Base-by-base conservation (phyloP, 2,888 invertebrate species). In the Cristatella mucedo region DNA sequence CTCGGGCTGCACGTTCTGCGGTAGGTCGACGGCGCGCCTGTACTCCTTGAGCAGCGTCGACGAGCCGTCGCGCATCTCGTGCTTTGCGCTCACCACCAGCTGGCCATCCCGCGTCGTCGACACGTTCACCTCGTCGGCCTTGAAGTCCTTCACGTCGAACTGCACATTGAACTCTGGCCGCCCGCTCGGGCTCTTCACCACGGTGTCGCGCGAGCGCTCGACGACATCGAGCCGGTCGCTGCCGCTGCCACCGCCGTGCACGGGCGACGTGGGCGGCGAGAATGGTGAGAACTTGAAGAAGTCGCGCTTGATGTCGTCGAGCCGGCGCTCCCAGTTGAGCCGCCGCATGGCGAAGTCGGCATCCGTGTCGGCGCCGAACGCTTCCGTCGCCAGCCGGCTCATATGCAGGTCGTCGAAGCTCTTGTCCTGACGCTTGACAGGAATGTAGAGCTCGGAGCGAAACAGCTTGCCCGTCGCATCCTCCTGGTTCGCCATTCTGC, bases 121-220 rank as follows among this genome's bases (percentile, higher is more conserved):
- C 21, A 36, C 24, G 26, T 18, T 36, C 4, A 36, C 26, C 24
- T 36, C 36, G 6, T 36, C 36, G 5, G 36, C 36, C 26, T 36
- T 36, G 24, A 36, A 36, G 5, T 36, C 36, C 26, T 29, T 36
- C 36, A 36, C 26, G 13, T 36, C 36, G 26, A 36, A 36, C 36
- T 36, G 36, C 15, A 36, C 19, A 6, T 22, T 26, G 18, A 36
- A 36, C 19, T 36, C 36, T 4, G 36, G 36, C 5, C 26, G 22
- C 13, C 36, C 36, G 4, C 22, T 15, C 4, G 36, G 36, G 26
- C 26, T 36, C 36, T 36, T 15, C 18, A 33, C n/a, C n/a, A n/a
- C n/a, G n/a, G n/a, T n/a, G n/a, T n/a, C n/a, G n/a, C n/a, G n/a
- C n/a, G 21, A n/a, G n/a, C n/a, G n/a, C n/a, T n/a, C 19, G 21